A percentile compares a stretch with the other conserved stretches of the same genome.
Conservation (phyloP, 2,888 invertebrate genomes). For the Punctoribates punctum region DNA sequence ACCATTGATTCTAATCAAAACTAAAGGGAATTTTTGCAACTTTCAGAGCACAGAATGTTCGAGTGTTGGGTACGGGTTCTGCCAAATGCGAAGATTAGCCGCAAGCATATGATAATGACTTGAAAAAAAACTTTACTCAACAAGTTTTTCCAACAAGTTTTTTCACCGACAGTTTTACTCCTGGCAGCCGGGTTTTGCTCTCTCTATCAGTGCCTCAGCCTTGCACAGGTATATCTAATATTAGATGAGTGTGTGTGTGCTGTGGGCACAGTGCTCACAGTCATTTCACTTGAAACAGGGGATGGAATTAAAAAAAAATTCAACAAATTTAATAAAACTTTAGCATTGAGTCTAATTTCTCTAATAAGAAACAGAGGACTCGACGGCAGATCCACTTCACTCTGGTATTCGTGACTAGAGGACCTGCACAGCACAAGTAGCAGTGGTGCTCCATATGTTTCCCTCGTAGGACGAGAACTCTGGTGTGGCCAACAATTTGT, state of each 20-base stretch:
- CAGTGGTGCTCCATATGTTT: no score
- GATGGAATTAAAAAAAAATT: neutral
- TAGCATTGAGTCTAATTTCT: no score
- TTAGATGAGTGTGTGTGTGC: no score
- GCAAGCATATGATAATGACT: slow-evolving; percentile 22
- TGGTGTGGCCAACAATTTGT: no score
- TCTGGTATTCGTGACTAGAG: no score
- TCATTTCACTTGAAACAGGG: neutral
- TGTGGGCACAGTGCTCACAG: neutral
- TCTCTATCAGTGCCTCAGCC: neutral
- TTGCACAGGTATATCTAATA: no score
- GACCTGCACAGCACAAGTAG: no score
- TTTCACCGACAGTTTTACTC: neutral
- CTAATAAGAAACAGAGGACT: no score
- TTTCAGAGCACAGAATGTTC: neutral
- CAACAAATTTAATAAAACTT: neutral
- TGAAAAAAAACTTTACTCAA: neutral
- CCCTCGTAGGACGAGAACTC: no score
- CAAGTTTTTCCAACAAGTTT: slow-evolving; percentile 15
- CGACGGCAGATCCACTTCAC: no score
- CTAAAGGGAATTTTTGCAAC: no score
- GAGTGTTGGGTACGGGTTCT: neutral
- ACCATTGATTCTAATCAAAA: slow-evolving; percentile 9
- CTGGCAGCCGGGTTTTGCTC: neutral
- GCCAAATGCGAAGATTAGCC: neutral